Percentiles rank a stretch among this genome's conserved stretches.
These are phyloP conservation scores for Trididemnum nubilum DNA, from an alignment of 23 tunicate genomes.

Conservation along the genomic window DNA sequence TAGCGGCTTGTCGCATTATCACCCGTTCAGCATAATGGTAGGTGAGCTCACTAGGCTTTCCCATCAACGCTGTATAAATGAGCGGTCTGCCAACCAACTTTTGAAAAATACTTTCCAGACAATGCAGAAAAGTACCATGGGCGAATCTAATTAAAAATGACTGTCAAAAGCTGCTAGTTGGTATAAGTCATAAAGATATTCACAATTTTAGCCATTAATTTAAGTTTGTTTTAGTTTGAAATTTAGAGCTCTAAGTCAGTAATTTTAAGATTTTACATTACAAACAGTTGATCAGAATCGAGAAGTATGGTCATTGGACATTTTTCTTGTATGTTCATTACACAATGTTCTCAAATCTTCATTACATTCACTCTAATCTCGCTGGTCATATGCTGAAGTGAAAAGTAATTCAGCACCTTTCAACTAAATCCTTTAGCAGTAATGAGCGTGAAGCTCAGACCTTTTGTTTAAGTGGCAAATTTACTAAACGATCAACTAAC, in stretches of 20 bases:
- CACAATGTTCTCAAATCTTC: no score
- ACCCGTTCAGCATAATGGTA: slow-evolving; percentile 75
- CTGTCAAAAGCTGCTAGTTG: not conserved
- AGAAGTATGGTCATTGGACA: no score
- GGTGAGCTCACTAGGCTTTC: slow-evolving; percentile 72
- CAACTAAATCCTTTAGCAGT: no score
- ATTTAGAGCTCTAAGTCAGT: not conserved
- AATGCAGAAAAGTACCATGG: slow-evolving; percentile 77
- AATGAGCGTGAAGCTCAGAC: no score
- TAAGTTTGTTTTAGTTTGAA: not conserved
- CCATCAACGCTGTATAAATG: slow-evolving; percentile 69
- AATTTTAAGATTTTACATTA: no score
- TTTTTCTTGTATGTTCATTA: no score
- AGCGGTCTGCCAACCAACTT: slow-evolving; percentile 65
- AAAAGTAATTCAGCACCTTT: no score
- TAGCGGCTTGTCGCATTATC: slow-evolving; percentile 45
- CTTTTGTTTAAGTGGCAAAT: no score
- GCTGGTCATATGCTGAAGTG: no score
- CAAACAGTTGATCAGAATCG: no score
- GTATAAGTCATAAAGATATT: not conserved
- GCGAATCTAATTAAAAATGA: slow-evolving; percentile 53
- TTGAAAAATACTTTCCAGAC: slow-evolving; percentile 66
- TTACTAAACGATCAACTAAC: no score
- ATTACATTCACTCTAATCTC: no score
- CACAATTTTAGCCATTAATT: not conserved